Percentiles rank a stretch among this genome's conserved stretches.
These are phyloP conservation scores for Sphaerodactylus townsendi DNA, from an alignment of 2,113 vertebrate genomes.

Conservation along the genomic window DNA sequence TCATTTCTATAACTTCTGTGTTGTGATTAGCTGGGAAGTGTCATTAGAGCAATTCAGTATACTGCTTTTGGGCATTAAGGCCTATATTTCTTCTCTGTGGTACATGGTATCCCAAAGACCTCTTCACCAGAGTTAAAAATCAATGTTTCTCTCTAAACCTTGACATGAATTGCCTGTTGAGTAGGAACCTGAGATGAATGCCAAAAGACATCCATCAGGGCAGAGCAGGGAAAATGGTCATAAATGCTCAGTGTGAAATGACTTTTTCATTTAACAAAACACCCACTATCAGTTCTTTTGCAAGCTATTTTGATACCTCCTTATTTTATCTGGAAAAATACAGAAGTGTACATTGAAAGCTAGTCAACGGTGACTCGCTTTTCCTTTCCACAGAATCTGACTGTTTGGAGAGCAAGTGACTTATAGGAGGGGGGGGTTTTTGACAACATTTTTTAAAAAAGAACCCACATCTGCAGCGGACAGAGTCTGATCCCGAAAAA, in stretches of 20 bases:
- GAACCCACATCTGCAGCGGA: slow-evolving; percentile 48
- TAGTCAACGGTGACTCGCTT: slow-evolving; percentile 48
- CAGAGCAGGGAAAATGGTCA: not conserved
- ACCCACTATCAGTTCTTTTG: not conserved
- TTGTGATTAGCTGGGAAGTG: not conserved
- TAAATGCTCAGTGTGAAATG: not conserved
- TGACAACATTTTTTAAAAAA: slow-evolving; percentile 42
- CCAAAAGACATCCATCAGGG: not conserved
- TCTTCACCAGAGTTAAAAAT: slow-evolving; percentile 25
- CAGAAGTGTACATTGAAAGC: slow-evolving; percentile 20
- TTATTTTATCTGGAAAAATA: slow-evolving; percentile 22
- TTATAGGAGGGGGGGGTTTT: slow-evolving; percentile 10
- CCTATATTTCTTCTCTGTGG: not conserved
- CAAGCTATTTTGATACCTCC: slow-evolving; percentile 2
- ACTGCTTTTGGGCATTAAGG: slow-evolving; percentile 4
- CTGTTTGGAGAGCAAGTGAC: slow-evolving; percentile 44
- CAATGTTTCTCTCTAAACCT: not conserved
- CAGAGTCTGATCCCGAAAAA: slow-evolving; percentile 36
- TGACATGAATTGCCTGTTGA: slow-evolving; percentile 23
- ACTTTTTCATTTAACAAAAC: not conserved
- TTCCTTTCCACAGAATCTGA: slow-evolving; percentile 44
- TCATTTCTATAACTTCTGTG: not conserved
- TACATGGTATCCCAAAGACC: not conserved
- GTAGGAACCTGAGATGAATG: slow-evolving; percentile 20
- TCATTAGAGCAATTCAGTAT: not conserved